Percentiles rank a stretch among this genome's conserved stretches.
Evolutionary conservation across 2,797 vertebrate genomes (phyloP).

Genomic region (Aplochiton taeniatus): DNA sequence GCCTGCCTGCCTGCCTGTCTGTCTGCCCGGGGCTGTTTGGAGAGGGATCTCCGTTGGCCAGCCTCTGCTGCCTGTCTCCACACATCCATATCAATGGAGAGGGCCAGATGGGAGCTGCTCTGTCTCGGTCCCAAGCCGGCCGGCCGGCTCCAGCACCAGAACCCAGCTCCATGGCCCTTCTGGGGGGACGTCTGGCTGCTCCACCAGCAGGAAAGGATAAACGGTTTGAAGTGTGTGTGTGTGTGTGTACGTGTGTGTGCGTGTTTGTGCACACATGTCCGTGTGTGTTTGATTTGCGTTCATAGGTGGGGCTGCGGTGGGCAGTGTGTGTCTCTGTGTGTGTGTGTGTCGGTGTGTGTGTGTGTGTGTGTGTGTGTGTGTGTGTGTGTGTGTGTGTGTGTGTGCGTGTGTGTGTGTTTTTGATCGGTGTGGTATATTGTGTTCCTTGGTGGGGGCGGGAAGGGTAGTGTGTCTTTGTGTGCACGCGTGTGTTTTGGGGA

Average conservation of each 20-base stretch:
- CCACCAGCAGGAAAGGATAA: not conserved
- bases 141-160: no score
- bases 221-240: not conserved
- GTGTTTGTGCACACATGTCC: not conserved
- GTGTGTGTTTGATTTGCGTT: not conserved
- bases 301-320: not conserved
- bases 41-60: constrained; percentile 24
- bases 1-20: not conserved
- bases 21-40: constrained; percentile 20
- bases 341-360: no score
- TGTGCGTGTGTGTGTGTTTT: no score
- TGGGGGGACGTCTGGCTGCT: no score
- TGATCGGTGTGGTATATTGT: no score
- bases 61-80: constrained; percentile 9
- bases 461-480: no score
- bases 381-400: no score
- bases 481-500: no score
- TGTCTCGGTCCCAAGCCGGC: not conserved
- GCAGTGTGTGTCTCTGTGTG: no score
- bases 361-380: no score
- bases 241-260: not conserved
- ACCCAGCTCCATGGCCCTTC: no score
- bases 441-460: no score
- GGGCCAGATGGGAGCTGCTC: constrained; percentile 2
- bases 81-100: not conserved